Conservation (phyloP, 2,888 invertebrate species). For the Aphelenchoides bicaudatus region DNA sequence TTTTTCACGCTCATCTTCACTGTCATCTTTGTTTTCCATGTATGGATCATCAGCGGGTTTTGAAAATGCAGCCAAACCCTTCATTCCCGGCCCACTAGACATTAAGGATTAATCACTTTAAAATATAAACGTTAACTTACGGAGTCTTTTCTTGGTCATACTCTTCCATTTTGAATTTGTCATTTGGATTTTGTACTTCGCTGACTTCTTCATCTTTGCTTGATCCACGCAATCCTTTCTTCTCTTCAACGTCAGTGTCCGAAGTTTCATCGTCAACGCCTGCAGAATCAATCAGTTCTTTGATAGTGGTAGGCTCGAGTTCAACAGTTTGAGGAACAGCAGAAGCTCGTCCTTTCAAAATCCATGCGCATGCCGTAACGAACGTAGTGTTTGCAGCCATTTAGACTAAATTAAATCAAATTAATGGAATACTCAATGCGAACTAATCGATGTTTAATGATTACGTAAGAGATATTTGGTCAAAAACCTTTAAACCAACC, state of each 20-base stretch:
- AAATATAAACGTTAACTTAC: slow-evolving; percentile 19
- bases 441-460: too few species aligned
- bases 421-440: too few species aligned
- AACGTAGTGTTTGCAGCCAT: too few species aligned
- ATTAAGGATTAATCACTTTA: neutral
- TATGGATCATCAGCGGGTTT: slow-evolving; percentile 51
- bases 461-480: too few species aligned
- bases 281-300: slow-evolving; percentile 41
- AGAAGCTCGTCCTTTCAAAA: slow-evolving; percentile 49
- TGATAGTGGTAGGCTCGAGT: slow-evolving; percentile 40
- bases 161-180: slow-evolving; percentile 28
- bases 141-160: slow-evolving; percentile 27
- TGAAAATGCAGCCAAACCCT: slow-evolving; percentile 50
- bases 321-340: slow-evolving; percentile 50
- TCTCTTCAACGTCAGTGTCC: slow-evolving; percentile 32
- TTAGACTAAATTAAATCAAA: too few species aligned
- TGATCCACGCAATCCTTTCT: slow-evolving; percentile 18
- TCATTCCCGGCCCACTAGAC: slow-evolving; percentile 37
- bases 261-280: slow-evolving; percentile 30
- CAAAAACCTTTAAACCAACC: too few species aligned
- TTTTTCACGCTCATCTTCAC: slow-evolving; percentile 61
- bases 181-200: slow-evolving; percentile 16
- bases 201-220: neutral
- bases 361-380: slow-evolving; percentile 33
- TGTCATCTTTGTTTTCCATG: slow-evolving; percentile 45